Percentiles rank a stretch among this genome's conserved stretches.
Conservation (phyloP, 2,797 vertebrate genomes). For the Novumbra hubbsi region DNA sequence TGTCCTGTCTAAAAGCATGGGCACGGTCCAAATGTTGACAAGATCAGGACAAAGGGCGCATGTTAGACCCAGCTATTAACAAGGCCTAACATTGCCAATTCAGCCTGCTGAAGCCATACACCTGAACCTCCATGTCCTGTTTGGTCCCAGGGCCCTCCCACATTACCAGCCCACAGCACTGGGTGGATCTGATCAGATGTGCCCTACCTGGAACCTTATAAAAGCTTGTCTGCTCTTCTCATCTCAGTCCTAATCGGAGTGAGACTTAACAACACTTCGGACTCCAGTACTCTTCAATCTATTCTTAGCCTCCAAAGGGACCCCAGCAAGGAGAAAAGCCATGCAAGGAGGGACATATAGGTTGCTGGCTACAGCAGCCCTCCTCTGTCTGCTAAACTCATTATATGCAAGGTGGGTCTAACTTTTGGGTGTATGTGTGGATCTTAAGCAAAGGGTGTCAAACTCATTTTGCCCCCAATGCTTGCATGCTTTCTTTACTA, state of each 20-base stretch:
- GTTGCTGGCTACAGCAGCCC: conserved; percentile 48
- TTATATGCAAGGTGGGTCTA: conserved; percentile 58
- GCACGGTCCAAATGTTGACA: too few relatives aligned
- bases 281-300: background rate
- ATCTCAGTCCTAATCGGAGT: background rate
- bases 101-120: too few relatives aligned
- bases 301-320: conserved; percentile 23
- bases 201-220: conserved; percentile 25
- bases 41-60: too few relatives aligned
- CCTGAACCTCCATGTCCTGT: too few relatives aligned
- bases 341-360: conserved; percentile 53
- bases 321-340: conserved; percentile 46
- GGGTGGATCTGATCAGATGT: conserved; percentile 41
- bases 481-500: too few relatives aligned
- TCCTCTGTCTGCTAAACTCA: conserved; percentile 53
- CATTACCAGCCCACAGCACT: conserved; percentile 48
- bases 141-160: background rate
- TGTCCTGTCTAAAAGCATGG: too few relatives aligned
- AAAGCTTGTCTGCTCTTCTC: conserved; percentile 17
- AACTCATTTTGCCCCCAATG: too few relatives aligned
- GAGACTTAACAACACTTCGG: background rate
- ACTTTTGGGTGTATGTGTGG: background rate
- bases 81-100: too few relatives aligned
- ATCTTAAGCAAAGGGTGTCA: too few relatives aligned
- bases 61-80: too few relatives aligned